phyloP scores from a whole-genome alignment of 2,113 vertebrate species.

The Podarcis raffonei region DNA sequence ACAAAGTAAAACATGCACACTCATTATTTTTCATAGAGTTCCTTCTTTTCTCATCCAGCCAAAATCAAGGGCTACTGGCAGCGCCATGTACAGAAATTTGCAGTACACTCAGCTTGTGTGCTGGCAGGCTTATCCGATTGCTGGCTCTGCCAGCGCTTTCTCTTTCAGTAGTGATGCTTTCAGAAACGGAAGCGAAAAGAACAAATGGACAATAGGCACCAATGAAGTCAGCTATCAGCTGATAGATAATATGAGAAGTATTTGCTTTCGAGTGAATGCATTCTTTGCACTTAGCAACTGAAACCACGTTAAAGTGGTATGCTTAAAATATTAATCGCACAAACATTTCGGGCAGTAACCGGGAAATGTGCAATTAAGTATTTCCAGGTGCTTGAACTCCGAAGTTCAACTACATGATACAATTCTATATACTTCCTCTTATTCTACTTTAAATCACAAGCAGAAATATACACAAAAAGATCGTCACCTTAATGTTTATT shows the following conservation, averaged over 20 bases:
- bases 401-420: background rate
- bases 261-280: slow-evolving; percentile 5
- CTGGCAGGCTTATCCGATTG: background rate
- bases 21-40: background rate
- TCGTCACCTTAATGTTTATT: background rate
- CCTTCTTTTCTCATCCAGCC: background rate
- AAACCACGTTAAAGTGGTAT: background rate
- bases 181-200: slow-evolving; percentile 15
- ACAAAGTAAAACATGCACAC: background rate
- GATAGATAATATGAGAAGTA: background rate
- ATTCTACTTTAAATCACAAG: background rate
- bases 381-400: background rate
- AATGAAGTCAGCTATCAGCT: slow-evolving; percentile 37
- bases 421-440: background rate
- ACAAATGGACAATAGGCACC: background rate
- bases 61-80: background rate
- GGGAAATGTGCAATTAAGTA: background rate
- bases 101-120: background rate
- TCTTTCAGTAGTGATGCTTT: slow-evolving; percentile 15
- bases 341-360: background rate
- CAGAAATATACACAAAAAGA: background rate
- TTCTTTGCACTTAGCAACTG: slow-evolving; percentile 3
- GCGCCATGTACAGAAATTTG: slow-evolving; percentile 21
- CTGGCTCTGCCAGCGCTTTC: background rate
- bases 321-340: background rate